Base-by-base conservation (phyloP, 2,888 invertebrate species). In the Protonemura montana region DNA sequence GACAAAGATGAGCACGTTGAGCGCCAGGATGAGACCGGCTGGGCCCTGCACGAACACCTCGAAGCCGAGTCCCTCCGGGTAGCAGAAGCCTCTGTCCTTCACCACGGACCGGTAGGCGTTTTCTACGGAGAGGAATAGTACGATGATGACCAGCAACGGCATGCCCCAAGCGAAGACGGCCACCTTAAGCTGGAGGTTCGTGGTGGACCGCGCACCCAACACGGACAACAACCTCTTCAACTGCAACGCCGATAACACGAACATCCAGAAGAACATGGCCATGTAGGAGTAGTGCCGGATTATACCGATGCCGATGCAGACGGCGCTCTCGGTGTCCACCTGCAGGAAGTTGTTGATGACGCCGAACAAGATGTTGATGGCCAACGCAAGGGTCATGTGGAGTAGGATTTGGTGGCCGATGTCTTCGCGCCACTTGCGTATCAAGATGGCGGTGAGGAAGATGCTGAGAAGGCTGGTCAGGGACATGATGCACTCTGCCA, bases 181-280 rank as follows among this genome's bases (percentile, higher is more conserved):
- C 2, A 78, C 28, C 26, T 78, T 78, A 2, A 78, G 28, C 78
- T 27, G 28, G 10, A 78, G 78, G n/a, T 78, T 10, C 26, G 78
- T 7, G 5, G 78, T 78, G 78, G 26, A 26, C 26, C 28, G 26
- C 10, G 78, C 25, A 0, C 78, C 78, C 2, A 28, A 10, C 5
- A 78, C 28, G 5, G 78, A 27, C 26, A 78, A 16, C 78, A 78
- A 7, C 13, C 78, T 5, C 78, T 78, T 78, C 78, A 28, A 10
- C 26, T 78, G 78, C 25, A 78, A 16, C 28, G 78, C 78, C 0
- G 78, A 78, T 3, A 78, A 10, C 78, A 78, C 28, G 27, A 78
- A 78, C 78, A 78, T 78, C 78, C 78, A 78, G 78, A 78, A 28
- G 28, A 78, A 78, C 78, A 78, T 78, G 2, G 78, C 78, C 28